Percentiles rank a stretch among this genome's conserved stretches.
These are phyloP conservation scores for Osedax frankpressi DNA, from an alignment of 2,888 invertebrate genomes.

Conservation along the genomic window DNA sequence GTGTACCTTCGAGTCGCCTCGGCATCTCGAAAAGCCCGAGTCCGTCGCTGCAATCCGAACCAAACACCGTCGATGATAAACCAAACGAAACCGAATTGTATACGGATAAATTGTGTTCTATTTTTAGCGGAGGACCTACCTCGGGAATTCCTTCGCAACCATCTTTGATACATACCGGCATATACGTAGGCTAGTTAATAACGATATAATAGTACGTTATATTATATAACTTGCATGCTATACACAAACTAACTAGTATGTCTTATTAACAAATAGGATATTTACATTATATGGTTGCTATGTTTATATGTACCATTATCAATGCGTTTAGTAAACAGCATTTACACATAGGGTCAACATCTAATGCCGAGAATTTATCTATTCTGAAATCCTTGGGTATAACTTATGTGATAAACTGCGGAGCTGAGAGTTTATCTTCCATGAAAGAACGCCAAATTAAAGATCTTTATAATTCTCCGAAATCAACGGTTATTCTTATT, in stretches of 20 bases:
- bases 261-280: too few relatives aligned
- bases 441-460: background rate
- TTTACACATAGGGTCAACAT: slow-evolving; percentile 13
- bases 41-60: too few relatives aligned
- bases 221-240: too few relatives aligned
- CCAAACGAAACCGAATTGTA: slow-evolving; percentile 18
- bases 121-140: slow-evolving; percentile 20
- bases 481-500: background rate
- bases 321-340: too few relatives aligned
- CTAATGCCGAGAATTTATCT: slow-evolving; percentile 24
- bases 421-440: background rate
- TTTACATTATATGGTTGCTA: too few relatives aligned
- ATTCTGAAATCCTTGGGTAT: slow-evolving; percentile 16
- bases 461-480: background rate
- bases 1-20: too few relatives aligned
- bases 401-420: slow-evolving; percentile 24
- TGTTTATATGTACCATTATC: too few relatives aligned
- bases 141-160: slow-evolving; percentile 25
- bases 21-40: too few relatives aligned
- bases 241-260: too few relatives aligned
- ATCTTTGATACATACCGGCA: slow-evolving; percentile 11
- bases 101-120: slow-evolving; percentile 23
- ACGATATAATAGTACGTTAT: too few relatives aligned
- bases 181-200: slow-evolving; percentile 25
- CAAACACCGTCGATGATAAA: too few relatives aligned